Conservation (phyloP, 2,113 vertebrate genomes). For the Sander lucioperca region DNA sequence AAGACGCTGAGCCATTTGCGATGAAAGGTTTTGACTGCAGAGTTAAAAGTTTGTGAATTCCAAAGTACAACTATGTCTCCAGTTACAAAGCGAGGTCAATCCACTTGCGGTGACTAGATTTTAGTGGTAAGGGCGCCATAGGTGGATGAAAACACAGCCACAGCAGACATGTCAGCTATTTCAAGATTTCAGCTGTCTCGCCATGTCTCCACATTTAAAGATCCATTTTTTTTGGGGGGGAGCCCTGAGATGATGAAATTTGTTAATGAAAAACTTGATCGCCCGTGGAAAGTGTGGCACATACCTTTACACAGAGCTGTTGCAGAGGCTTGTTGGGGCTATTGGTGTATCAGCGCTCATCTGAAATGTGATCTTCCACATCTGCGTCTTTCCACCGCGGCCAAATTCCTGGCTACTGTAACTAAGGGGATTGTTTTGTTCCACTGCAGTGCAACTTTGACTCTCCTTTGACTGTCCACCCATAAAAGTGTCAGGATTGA, state of each 20-base stretch:
- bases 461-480: slow-evolving; percentile 75
- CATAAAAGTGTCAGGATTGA: slow-evolving; percentile 85
- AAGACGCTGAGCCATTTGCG: slow-evolving; percentile 69
- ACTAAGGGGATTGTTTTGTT: slow-evolving; percentile 80
- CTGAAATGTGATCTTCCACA: slow-evolving; percentile 84
- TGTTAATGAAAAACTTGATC: slow-evolving; percentile 44
- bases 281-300: slow-evolving; percentile 51
- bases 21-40: slow-evolving; percentile 84
- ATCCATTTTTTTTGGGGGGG: neutral
- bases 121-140: slow-evolving; percentile 60
- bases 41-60: slow-evolving; percentile 87
- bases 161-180: slow-evolving; percentile 54
- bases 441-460: slow-evolving; percentile 71
- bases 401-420: slow-evolving; percentile 83
- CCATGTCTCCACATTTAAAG: slow-evolving; percentile 25
- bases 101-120: slow-evolving; percentile 82
- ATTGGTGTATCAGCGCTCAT: slow-evolving; percentile 56
- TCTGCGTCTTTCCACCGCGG: slow-evolving; percentile 74
- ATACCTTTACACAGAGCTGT: slow-evolving; percentile 51
- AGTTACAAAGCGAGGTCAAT: slow-evolving; percentile 86
- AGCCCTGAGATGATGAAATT: slow-evolving; percentile 27
- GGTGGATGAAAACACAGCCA: slow-evolving; percentile 65
- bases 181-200: slow-evolving; percentile 68
- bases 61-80: slow-evolving; percentile 77
- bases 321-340: slow-evolving; percentile 77